Evolutionary conservation across 2,113 vertebrate species (phyloP).

Genomic region (Talpa occidentalis): DNA sequence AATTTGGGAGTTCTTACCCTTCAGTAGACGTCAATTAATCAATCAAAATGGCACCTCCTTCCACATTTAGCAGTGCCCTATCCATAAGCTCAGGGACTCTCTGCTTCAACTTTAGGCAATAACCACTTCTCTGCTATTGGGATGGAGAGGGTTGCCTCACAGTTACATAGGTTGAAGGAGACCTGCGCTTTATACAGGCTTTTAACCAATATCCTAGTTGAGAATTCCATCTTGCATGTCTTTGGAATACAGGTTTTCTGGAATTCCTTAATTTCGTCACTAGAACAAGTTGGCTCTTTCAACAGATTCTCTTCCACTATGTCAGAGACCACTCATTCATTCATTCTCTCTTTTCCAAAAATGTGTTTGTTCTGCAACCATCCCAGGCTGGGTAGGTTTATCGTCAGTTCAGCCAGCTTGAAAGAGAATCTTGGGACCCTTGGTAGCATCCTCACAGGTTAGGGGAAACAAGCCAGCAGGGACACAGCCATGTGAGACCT

Average conservation of each 20-base stretch:
- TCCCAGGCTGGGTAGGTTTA: no score
- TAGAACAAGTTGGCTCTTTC: background rate
- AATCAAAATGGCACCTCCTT: background rate
- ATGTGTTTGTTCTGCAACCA: no score
- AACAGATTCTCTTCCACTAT: background rate
- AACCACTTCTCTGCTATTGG: background rate
- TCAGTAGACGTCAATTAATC: background rate
- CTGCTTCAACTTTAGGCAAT: background rate
- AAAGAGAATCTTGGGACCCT: no score
- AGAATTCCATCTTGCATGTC: background rate
- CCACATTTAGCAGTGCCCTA: background rate
- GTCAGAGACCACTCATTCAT: background rate
- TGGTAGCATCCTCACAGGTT: no score
- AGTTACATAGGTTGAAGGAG: background rate
- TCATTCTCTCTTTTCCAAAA: background rate
- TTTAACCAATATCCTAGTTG: background rate
- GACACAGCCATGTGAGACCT: no score
- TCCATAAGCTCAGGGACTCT: background rate
- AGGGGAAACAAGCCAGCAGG: no score
- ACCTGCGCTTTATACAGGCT: background rate
- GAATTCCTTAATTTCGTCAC: background rate
- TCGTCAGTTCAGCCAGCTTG: no score
- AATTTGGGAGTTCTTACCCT: background rate
- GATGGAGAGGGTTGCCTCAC: background rate
- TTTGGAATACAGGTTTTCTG: background rate